Evolutionary conservation across 2,113 vertebrate genomes (phyloP), one percentile per base, ranked within the genome.

Genomic region (Laticauda laticaudata): DNA sequence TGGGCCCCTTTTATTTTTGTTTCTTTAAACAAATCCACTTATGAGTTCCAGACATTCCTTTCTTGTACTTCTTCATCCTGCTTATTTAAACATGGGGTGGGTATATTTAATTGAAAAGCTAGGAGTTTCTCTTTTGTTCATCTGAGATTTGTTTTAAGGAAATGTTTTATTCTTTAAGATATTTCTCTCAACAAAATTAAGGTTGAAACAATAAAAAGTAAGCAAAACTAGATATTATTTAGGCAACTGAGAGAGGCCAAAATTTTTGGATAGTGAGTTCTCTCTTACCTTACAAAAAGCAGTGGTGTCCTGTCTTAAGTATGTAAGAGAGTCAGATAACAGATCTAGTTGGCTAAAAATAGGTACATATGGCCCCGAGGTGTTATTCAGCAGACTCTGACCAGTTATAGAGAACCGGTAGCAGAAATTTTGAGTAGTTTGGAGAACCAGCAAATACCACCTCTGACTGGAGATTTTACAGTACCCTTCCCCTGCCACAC

Each of bases 1-100:
- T 96, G 90, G 88, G 93, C 95, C 93, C 97, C 96, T 97, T 92
- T 97, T 95, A 96, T 97, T 94, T 96, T 97, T 95, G 97, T 95
- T 95, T 95, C 92, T 88, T 96, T 93, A 93, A 90, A 95, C 93
- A 96, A 97, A 96, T 97, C 96, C 96, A 93, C 91, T 95, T 94
- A 94, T 92, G 94, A 95, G 93, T 93, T 96, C 90, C 57, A 90
- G 95, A 64, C 94, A 75, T 0, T 0, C 56, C 92, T 91, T 34
- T 54, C 81, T 55, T 91, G 5, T 3, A 55, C 54, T 3, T 9
- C 48, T 90, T 85, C 54, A n/a, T 34, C 23, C 45, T 87, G 26
- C 64, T 87, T 48, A 61, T 90, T 90, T 93, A 90, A 87, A 24
- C 23, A 87, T 43, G n/a, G 75, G 86, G 89, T 45, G 64, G 53